These are phyloP conservation scores for Epizoanthus rinbou DNA, from an alignment of 92 coral and sea anemone genomes.

Conservation along the genomic window DNA sequence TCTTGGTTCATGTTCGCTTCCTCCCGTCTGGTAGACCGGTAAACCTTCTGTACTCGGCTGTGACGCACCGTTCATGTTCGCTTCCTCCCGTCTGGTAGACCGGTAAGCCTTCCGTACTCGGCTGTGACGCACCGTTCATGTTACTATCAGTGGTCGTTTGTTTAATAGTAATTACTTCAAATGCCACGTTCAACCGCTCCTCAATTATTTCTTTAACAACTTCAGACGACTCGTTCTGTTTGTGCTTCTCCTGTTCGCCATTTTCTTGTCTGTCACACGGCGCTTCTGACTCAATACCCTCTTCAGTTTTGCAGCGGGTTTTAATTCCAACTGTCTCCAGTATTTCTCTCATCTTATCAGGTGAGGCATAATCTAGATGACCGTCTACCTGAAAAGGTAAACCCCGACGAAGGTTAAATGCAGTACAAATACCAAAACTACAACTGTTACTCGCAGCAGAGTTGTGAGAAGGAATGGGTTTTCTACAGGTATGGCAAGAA, in stretches of 20 bases:
- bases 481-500: background rate
- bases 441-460: background rate
- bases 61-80: no score
- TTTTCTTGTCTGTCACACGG: background rate
- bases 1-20: no score
- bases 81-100: no score
- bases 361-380: constrained; percentile 76
- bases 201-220: constrained; percentile 53
- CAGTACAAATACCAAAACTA: background rate
- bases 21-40: no score
- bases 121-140: no score
- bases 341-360: constrained; percentile 60
- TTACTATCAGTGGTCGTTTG: constrained; percentile 7
- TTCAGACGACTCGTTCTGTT: constrained; percentile 30
- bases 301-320: constrained; percentile 1
- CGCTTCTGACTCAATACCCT: background rate
- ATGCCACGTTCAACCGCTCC: constrained; percentile 55
- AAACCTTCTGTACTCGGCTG: no score
- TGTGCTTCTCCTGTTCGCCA: background rate
- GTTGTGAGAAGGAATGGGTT: background rate
- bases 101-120: no score
- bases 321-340: constrained; percentile 63
- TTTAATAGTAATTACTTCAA: constrained; percentile 43
- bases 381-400: constrained; percentile 56
- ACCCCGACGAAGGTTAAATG: background rate